Evolutionary conservation across 2,888 invertebrate species (phyloP).

Genomic region (Taphrorychus bicolor): DNA sequence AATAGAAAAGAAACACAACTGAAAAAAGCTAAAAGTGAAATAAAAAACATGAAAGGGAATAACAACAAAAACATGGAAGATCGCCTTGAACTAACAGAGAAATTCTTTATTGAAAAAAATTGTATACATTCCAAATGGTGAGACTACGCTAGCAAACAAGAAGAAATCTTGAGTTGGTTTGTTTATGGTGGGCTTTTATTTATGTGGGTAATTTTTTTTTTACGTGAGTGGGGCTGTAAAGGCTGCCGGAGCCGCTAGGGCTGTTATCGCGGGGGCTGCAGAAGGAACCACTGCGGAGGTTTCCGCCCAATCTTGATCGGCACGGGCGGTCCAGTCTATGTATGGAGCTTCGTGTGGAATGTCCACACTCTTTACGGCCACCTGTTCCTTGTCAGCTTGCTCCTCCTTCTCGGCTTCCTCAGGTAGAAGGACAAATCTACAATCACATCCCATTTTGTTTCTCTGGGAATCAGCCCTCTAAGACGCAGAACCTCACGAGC

Average conservation of each 20-base stretch:
- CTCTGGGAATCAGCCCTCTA: slow-evolving; percentile 90
- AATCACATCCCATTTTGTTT: slow-evolving; percentile 95
- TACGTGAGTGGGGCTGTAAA: slow-evolving; percentile 47
- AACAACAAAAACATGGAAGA: no score
- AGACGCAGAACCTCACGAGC: slow-evolving; percentile 92
- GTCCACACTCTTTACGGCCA: slow-evolving; percentile 54
- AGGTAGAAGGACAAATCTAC: slow-evolving; percentile 99
- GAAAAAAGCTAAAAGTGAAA: no score
- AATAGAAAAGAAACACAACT: no score
- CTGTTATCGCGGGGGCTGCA: slow-evolving; percentile 51
- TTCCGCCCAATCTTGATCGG: slow-evolving; percentile 63
- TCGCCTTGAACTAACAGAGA: no score
- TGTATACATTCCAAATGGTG: no score
- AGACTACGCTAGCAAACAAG: no score
- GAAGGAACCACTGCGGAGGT: slow-evolving; percentile 52
- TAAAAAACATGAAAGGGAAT: no score
- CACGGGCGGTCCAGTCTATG: slow-evolving; percentile 66
- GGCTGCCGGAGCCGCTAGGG: slow-evolving; percentile 54
- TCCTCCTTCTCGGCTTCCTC: slow-evolving; percentile 98
- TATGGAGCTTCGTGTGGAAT: slow-evolving; percentile 57
- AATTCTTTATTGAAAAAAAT: no score
- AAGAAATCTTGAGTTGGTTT: no score
- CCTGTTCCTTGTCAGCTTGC: slow-evolving; percentile 84
- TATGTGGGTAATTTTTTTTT: no score
- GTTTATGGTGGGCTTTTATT: no score